Conservation (phyloP, 2,113 vertebrate species). For the Myrmophylax atrothorax region DNA sequence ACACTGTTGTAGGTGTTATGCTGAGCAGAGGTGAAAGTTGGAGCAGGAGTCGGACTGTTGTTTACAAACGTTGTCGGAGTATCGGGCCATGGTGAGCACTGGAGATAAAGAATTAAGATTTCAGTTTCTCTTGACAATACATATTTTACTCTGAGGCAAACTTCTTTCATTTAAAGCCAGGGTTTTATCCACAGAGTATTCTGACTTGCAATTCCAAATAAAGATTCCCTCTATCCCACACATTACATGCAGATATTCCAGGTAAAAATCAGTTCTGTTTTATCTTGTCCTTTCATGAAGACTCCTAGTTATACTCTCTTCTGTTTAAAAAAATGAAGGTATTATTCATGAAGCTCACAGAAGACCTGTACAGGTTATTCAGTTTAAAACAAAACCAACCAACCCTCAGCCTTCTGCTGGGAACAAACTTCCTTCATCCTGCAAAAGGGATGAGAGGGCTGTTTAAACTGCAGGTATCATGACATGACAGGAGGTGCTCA, state of each 20-base stretch:
- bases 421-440: background rate
- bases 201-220: background rate
- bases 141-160: background rate
- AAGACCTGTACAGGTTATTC: background rate
- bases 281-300: background rate
- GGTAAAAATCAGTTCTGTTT: background rate
- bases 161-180: background rate
- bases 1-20: slow-evolving; percentile 86
- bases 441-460: background rate
- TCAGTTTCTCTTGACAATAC: background rate
- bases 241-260: slow-evolving; percentile 2
- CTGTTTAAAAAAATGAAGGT: background rate
- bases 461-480: background rate
- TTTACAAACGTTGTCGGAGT: slow-evolving; percentile 83
- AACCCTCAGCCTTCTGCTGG: background rate
- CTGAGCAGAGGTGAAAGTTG: slow-evolving; percentile 83
- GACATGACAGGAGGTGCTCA: background rate
- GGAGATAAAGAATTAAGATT: slow-evolving; percentile 28
- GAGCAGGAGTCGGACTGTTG: slow-evolving; percentile 84
- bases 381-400: background rate
- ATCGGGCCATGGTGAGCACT: slow-evolving; percentile 95
- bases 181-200: background rate
- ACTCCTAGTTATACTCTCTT: background rate
- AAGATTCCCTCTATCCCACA: background rate
- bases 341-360: background rate